Evolutionary conservation across 2,888 invertebrate genomes (phyloP), one percentile per base, ranked within the genome.

Genomic region (Drosophila macrospina): DNA sequence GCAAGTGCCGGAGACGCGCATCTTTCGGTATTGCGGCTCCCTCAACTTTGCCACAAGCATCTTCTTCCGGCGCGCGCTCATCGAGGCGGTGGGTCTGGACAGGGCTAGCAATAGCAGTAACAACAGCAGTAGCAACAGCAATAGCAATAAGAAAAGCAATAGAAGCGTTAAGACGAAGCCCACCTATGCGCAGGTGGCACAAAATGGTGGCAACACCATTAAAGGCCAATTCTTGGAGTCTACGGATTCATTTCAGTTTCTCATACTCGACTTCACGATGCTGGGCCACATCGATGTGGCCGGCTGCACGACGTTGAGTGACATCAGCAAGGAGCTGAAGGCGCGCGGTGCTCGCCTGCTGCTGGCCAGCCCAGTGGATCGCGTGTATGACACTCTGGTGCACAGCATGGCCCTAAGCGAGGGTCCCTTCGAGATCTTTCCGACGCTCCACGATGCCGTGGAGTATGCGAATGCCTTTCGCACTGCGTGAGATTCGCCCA

Each of bases 21-120:
- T 96, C 60, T 94, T 95, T 88, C 95, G 95, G 74, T 95, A 95
- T 76, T 93, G 93, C 55, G 95, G 95, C 1, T 94, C 94, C 6
- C 91, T 95, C 6, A 95, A 95, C 90, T 95, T 95, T 90, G 95
- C 95, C 1, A 95, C 95, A 8, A 93, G 93, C 47, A 92, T 93
- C 63, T 93, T 93, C 71, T 95, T 95, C 79, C 94, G 93, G 70
- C 91, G 92, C 1, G 93, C 93, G 47, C 86, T 95, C 7, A 93
- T 93, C 82, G 91, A 91, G 28, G 89, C 93, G 15, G 91, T 94
- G 2, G 93, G 93, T 5, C 87, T 94, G 11, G 91, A 93, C 86
- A 56, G 63, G 54, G 66, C 44, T 4, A 50, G 11, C 10, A 60
- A 48, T 5, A 28, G 36, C 20, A 20, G 3, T 20, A 28, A 28